phyloP scores from a whole-genome alignment of 2,888 invertebrate genomes.

The Erebia palarica region DNA sequence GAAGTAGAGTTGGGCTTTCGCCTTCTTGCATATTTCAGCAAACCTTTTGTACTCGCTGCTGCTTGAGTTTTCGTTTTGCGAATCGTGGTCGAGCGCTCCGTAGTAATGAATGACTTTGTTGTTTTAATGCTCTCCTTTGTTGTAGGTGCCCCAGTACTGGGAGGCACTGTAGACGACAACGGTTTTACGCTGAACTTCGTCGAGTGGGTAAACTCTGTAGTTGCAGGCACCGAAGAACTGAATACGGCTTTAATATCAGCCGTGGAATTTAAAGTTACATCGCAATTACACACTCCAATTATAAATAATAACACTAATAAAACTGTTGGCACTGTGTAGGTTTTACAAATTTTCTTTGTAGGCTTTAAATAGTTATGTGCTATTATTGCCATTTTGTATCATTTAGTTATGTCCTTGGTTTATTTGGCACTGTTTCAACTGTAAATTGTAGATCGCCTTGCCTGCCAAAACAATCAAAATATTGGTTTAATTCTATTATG shows the following conservation, averaged over 20 bases:
- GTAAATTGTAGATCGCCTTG: slow-evolving; percentile 38
- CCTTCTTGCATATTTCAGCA: slow-evolving; percentile 71
- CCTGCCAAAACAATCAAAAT: slow-evolving; percentile 46
- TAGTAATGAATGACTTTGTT: slow-evolving; percentile 64
- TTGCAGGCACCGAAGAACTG: slow-evolving; percentile 53
- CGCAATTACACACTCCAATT: slow-evolving; percentile 54
- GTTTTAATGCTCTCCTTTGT: slow-evolving; percentile 67
- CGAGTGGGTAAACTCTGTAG: slow-evolving; percentile 53
- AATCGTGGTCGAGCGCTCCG: slow-evolving; percentile 59
- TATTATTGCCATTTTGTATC: slow-evolving; percentile 34
- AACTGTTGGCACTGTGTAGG: slow-evolving; percentile 51
- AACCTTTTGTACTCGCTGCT: slow-evolving; percentile 65
- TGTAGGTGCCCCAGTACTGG: slow-evolving; percentile 60
- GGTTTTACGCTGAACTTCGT: slow-evolving; percentile 54
- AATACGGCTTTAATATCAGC: slow-evolving; percentile 57
- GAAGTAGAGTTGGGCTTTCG: slow-evolving; percentile 71
- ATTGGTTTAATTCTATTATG: slow-evolving; percentile 2
- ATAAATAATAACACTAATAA: slow-evolving; percentile 63
- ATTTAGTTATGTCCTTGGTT: slow-evolving; percentile 37
- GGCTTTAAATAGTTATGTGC: slow-evolving; percentile 27
- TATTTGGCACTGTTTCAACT: slow-evolving; percentile 49
- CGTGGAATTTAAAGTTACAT: slow-evolving; percentile 50
- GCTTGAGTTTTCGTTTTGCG: slow-evolving; percentile 63
- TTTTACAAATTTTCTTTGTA: slow-evolving; percentile 25
- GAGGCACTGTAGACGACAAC: slow-evolving; percentile 59